phyloP scores from a whole-genome alignment of 2,888 invertebrate genomes.

The Atrina japonica region DNA sequence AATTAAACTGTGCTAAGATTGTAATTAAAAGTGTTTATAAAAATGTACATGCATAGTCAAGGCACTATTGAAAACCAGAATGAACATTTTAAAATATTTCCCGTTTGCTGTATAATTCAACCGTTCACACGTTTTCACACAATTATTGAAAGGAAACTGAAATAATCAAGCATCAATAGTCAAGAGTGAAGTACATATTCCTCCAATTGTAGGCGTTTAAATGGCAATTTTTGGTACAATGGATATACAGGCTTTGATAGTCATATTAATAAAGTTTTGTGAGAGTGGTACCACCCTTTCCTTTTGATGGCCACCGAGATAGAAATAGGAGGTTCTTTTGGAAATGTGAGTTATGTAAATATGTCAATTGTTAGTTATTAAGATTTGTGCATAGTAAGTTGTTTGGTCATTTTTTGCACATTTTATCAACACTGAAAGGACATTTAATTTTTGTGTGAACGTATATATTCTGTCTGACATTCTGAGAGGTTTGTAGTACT shows the following conservation, averaged over 20 bases:
- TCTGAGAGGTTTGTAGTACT: too few species aligned
- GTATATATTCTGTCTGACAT: too few species aligned
- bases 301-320: conserved; percentile 25
- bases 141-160: conserved; percentile 26
- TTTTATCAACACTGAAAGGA: too few species aligned
- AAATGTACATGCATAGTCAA: too few species aligned
- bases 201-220: conserved; percentile 29
- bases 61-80: too few species aligned
- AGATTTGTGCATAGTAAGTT: conserved; percentile 8
- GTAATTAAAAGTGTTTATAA: too few species aligned
- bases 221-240: conserved; percentile 7
- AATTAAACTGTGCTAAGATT: too few species aligned
- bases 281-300: conserved; percentile 22
- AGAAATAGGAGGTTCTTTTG: conserved; percentile 15
- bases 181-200: conserved; percentile 19
- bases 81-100: too few species aligned
- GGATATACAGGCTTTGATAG: conserved; percentile 27
- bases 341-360: conserved; percentile 27
- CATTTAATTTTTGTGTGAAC: too few species aligned
- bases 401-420: conserved; percentile 22
- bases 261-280: conserved; percentile 20
- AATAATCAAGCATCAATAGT: conserved; percentile 5
- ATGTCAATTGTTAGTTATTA: conserved; percentile 17
- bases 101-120: conserved; percentile 11
- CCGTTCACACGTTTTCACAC: conserved; percentile 22